These are phyloP conservation scores for Drosophila kambysellisi DNA, from an alignment of 2,888 invertebrate species.

Conservation along the genomic window DNA sequence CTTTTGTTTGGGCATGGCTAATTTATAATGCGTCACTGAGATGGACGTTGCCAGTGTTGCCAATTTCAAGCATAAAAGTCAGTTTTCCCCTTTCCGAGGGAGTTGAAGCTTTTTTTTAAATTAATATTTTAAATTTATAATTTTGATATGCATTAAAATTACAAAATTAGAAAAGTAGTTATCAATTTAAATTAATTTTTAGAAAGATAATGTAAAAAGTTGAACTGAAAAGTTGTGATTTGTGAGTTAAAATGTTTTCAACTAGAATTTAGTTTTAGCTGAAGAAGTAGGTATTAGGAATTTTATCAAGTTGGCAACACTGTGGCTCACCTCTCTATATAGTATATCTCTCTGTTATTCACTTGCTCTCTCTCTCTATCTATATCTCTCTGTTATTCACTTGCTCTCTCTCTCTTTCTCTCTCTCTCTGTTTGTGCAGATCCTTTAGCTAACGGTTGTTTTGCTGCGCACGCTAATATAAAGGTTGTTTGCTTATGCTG, in stretches of 20 bases:
- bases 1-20: slow-evolving; percentile 47
- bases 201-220: neutral
- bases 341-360: neutral
- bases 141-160: neutral
- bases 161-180: neutral
- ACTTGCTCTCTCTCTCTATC: slow-evolving; percentile 2
- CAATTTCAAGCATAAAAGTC: slow-evolving; percentile 8
- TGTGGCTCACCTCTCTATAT: neutral
- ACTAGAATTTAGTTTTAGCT: neutral
- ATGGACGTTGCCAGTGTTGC: slow-evolving; percentile 5
- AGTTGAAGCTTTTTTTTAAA: neutral
- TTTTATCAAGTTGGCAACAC: neutral
- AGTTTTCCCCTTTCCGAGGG: neutral
- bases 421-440: slow-evolving; percentile 21
- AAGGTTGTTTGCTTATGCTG: slow-evolving; percentile 54
- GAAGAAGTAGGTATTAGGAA: neutral
- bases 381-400: neutral
- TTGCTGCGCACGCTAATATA: slow-evolving; percentile 27
- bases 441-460: slow-evolving; percentile 71
- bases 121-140: neutral
- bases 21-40: slow-evolving; percentile 47
- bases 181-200: neutral
- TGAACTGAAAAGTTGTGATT: neutral
- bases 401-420: neutral
- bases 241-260: neutral